Evolutionary conservation across 2,797 vertebrate genomes (phyloP), one percentile per base, ranked within the genome.

Genomic region (Crax fasciolata): DNA sequence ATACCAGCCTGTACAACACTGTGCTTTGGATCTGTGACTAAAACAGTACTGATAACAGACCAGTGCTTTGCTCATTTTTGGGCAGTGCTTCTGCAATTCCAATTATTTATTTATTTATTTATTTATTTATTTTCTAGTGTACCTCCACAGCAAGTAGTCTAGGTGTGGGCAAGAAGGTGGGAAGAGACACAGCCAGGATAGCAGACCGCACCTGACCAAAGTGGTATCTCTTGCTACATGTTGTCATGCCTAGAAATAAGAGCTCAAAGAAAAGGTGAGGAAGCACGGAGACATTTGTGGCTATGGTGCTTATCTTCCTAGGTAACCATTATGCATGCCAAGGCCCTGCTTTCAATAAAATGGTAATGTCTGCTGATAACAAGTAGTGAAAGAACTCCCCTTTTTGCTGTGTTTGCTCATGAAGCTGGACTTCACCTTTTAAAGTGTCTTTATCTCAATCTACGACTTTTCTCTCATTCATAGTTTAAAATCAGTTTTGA

Each of bases 131-230:
- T 27, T n/a, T n/a, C 28, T 12, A 11, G 20, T 62, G 21, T 38
- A 5, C 6, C 6, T 20, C 9, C 3, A 1, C 35, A 48, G 3
- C 1, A 4, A 43, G 21, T 25, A 55, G 30, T 9, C 4, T 67
- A 39, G 6, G 49, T 23, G 24, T 30, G 39, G 25, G 7, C 25
- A 23, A 68, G 35, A 49, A 35, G 8, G 2, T 76, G 14, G 15
- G 28, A 81, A 38, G 5, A 16, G 10, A 15, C 38, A 52, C 7
- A 65, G 10, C 9, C 14, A 3, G 9, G 39, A 46, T 6, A 23
- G 11, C 21, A 32, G 75, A 62, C 23, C 13, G 10, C 62, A 52
- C 4, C 5, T 3, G 25, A 25, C 52, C 41, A n/a, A n/a, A 72
- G 30, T 7, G 15, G 19, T 54, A 49, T 35, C 59, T 15, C 30